Percentiles rank a stretch among this genome's conserved stretches.
phyloP scores from a whole-genome alignment of 2,797 vertebrate genomes.

The Delichon dasypus region DNA sequence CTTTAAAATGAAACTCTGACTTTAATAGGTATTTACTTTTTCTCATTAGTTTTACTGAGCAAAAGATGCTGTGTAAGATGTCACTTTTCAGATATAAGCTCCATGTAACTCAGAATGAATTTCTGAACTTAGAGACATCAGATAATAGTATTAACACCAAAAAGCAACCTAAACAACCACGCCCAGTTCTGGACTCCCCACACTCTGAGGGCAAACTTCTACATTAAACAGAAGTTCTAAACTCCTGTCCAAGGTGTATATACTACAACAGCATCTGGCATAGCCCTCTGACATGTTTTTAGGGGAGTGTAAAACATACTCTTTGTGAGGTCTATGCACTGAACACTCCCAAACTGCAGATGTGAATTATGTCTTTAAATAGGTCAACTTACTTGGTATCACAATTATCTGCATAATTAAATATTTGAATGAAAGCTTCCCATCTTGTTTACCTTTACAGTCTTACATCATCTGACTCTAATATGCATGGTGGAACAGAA shows the following conservation, averaged over 20 bases:
- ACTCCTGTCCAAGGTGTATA: neutral
- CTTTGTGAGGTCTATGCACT: neutral
- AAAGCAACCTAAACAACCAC: neutral
- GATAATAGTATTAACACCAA: neutral
- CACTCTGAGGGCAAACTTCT: neutral
- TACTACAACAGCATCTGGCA: neutral
- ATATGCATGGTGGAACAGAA: neutral
- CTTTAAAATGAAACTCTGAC: neutral
- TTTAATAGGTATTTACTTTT: neutral
- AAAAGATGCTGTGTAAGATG: neutral
- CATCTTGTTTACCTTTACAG: neutral
- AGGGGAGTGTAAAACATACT: neutral
- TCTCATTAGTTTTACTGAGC: neutral
- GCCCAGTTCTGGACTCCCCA: rapidly evolving
- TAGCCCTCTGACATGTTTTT: neutral
- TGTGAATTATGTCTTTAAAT: neutral
- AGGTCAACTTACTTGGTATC: neutral
- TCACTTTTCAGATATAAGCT: neutral
- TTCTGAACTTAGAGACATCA: neutral
- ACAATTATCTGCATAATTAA: neutral
- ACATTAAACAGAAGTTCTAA: neutral
- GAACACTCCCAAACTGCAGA: neutral
- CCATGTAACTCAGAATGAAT: neutral
- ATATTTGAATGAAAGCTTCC: neutral
- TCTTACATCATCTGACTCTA: neutral